phyloP scores from a whole-genome alignment of 2,888 invertebrate genomes.

The Pyrochroa serraticornis region DNA sequence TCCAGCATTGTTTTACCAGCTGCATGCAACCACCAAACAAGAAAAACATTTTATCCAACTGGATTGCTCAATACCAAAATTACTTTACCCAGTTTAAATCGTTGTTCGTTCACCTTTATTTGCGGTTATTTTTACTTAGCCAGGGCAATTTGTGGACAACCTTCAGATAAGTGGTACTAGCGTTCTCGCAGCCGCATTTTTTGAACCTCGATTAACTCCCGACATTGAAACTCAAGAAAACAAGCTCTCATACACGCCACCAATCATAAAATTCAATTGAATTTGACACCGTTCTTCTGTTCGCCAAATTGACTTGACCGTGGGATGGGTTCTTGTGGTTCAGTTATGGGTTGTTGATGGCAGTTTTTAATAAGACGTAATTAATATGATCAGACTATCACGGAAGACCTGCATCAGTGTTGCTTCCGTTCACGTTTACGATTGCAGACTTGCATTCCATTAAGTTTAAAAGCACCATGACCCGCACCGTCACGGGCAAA shows the following conservation, averaged over 20 bases:
- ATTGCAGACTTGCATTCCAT: conserved; percentile 8
- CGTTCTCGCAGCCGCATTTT: neutral
- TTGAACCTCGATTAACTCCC: neutral
- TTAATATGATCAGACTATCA: conserved; percentile 18
- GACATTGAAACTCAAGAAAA: neutral
- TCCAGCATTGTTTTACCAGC: too few relatives aligned
- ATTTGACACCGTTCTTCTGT: too few relatives aligned
- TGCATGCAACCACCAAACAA: too few relatives aligned
- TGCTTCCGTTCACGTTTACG: conserved; percentile 28
- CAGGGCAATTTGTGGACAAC: neutral
- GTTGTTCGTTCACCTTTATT: conserved; percentile 21
- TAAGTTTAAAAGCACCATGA: too few relatives aligned
- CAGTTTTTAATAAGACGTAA: neutral
- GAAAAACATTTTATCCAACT: too few relatives aligned
- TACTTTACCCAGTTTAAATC: conserved; percentile 11
- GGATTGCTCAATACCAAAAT: conserved; percentile 7
- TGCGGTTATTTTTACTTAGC: conserved; percentile 12
- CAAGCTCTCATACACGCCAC: too few relatives aligned
- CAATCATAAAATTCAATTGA: too few relatives aligned
- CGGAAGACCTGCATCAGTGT: conserved; percentile 22
- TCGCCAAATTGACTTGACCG: too few relatives aligned
- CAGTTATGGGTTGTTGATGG: too few relatives aligned
- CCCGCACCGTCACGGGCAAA: neutral
- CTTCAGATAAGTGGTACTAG: neutral
- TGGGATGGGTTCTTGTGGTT: too few relatives aligned